Conservation (phyloP, 2,113 vertebrate genomes). For the Blennius ocellaris region DNA sequence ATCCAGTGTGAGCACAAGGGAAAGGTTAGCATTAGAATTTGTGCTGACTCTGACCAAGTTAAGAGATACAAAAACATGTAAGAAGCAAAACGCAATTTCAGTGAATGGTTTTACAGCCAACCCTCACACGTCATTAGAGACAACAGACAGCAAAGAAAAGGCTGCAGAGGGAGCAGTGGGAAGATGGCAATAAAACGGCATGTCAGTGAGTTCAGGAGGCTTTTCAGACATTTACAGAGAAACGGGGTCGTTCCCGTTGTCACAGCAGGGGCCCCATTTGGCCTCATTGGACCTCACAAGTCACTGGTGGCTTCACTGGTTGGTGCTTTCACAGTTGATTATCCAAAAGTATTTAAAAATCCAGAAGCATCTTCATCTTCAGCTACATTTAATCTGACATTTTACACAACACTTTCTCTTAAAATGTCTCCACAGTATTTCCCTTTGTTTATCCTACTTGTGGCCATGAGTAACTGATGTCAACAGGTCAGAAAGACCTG, state of each 20-base stretch:
- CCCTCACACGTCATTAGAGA: neutral
- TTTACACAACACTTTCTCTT: neutral
- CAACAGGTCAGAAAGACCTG: too few relatives aligned
- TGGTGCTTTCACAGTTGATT: neutral
- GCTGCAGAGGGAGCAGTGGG: too few relatives aligned
- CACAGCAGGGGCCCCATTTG: neutral
- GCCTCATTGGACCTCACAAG: neutral
- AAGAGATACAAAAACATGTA: neutral
- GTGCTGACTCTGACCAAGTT: neutral
- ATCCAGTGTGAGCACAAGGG: neutral
- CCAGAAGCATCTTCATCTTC: constrained; percentile 28
- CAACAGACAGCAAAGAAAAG: neutral
- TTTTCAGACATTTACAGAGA: constrained; percentile 1
- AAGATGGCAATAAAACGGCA: constrained; percentile 9
- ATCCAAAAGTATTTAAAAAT: too few relatives aligned
- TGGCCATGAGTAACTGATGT: too few relatives aligned
- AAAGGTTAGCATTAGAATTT: neutral
- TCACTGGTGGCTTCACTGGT: neutral
- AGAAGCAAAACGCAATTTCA: neutral
- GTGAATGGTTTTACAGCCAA: neutral
- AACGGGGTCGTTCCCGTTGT: neutral
- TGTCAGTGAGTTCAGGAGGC: constrained; percentile 55
- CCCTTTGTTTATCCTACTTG: neutral
- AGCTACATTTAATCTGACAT: constrained; percentile 5
- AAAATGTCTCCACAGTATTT: neutral